These are phyloP conservation scores for Drosophila guanche DNA, from an alignment of 1,140 invertebrate genomes.

Conservation along the genomic window DNA sequence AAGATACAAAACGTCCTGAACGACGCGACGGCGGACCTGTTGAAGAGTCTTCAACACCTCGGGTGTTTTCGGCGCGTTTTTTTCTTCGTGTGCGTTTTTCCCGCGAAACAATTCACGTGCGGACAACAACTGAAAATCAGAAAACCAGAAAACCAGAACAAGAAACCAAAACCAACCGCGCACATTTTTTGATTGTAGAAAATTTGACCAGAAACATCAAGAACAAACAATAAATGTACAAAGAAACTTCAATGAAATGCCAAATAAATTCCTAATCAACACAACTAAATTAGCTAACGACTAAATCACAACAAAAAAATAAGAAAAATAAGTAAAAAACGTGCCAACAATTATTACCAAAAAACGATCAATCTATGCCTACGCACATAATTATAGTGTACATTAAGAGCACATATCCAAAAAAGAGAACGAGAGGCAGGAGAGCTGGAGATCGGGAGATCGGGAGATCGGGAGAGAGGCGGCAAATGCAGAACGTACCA, in stretches of 20 bases:
- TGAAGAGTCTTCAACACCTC: slow-evolving; percentile 12
- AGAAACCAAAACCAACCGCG: neutral
- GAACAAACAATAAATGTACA: slow-evolving; percentile 46
- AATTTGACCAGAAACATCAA: slow-evolving; percentile 19
- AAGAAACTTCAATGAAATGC: slow-evolving; percentile 45
- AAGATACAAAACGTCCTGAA: neutral
- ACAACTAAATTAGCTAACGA: slow-evolving; percentile 15
- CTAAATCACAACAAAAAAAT: slow-evolving; percentile 16
- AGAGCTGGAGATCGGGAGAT: slow-evolving; percentile 4
- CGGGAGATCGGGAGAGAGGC: neutral
- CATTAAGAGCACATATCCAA: slow-evolving; percentile 36
- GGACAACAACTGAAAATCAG: slow-evolving; percentile 30
- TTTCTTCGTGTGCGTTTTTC: too few relatives aligned
- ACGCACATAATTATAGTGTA: slow-evolving; percentile 30
- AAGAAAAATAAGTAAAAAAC: slow-evolving; percentile 23
- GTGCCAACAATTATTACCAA: slow-evolving; percentile 49
- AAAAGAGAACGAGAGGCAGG: slow-evolving; percentile 30
- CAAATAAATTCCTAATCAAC: slow-evolving; percentile 39
- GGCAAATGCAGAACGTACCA: slow-evolving; percentile 9
- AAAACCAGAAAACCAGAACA: too few relatives aligned
- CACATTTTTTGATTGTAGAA: slow-evolving; percentile 60
- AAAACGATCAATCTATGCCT: slow-evolving; percentile 45
- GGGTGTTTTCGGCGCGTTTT: neutral
- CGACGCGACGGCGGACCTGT: neutral
- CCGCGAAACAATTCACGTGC: too few relatives aligned